A percentile compares a stretch with the other conserved stretches of the same genome.
Evolutionary conservation across 2,113 vertebrate genomes (phyloP).

Genomic region (Stictonetta naevosa): DNA sequence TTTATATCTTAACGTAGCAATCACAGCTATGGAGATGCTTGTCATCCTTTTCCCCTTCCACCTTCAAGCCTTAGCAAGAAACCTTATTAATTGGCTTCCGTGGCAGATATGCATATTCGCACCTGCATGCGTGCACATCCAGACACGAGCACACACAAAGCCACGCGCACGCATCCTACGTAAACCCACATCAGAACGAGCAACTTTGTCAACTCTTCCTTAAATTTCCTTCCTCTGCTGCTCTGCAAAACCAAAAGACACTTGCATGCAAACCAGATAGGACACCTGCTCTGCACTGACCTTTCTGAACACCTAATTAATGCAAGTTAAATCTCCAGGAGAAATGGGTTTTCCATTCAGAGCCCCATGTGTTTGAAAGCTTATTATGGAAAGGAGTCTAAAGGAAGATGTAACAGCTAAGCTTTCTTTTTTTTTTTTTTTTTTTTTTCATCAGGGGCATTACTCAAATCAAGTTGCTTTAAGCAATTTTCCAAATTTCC

Average conservation of each 20-base stretch:
- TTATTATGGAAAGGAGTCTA: neutral
- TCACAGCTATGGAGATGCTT: constrained; percentile 26
- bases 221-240: neutral
- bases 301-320: neutral
- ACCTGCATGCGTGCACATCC: neutral
- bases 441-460: neutral
- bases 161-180: neutral
- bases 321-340: neutral
- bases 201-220: neutral
- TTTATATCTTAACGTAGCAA: constrained; percentile 44
- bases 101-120: fast-evolving
- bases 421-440: neutral
- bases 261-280: neutral
- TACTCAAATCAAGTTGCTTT: constrained; percentile 46
- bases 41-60: neutral
- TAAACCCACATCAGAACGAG: neutral
- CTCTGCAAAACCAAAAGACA: neutral
- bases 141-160: neutral
- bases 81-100: neutral
- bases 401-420: neutral
- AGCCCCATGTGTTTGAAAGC: neutral
- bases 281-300: neutral
- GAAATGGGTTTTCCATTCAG: neutral
- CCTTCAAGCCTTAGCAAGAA: neutral
- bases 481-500: constrained; percentile 42